Base-by-base conservation (phyloP, 2,888 invertebrate genomes). In the Sylvicola fuscatus region DNA sequence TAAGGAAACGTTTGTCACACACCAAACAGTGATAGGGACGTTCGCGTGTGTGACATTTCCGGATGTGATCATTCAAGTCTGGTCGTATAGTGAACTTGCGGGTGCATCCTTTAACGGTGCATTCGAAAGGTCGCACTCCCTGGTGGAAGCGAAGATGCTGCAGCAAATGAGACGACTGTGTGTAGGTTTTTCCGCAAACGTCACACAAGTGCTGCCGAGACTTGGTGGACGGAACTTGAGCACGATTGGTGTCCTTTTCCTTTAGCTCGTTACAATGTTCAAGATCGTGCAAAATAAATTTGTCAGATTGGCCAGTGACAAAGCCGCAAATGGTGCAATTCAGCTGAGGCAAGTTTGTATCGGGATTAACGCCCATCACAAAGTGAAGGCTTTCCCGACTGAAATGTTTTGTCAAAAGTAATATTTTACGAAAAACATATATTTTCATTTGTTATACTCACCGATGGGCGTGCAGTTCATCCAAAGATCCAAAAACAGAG, bases 121-220 rank as follows among this genome's bases (percentile, higher is more conserved):
- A 71, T 4, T 66, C 69, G 45, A 70, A 71, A 0, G 70, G 70
- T 44, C 70, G 70, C 1, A 71, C 68, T 4, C 70, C 70, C 69
- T 69, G 68, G 49, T 72, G 71, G 43, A 72, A 72, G 41, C 71
- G 56, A 50, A 70, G 64, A 45, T 72, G 72, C 37, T 72, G 71
- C 69, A 70, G 70, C 44, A 72, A 56, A 47, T 72, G 71, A 35
- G 70, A 70, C 0, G 70, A 70, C 47, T 72, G 71, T 0, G 71
- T 59, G 44, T 67, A 68, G 4, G 66, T 65, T 40, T 66, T 60
- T n/a, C 69, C 70, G 42, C 70, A 71, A 32, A 68, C 62, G 44
- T 71, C 70, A 43, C 70, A 71, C 5, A 68, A 56, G 43, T 65
- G 67, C 17, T 65, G 66, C 14, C 59, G 51, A 16, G 48, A 41